These are phyloP conservation scores for Hormiphora californensis DNA, from an alignment of 37 sponge, comb jelly and placozoan genomes.

Conservation along the genomic window DNA sequence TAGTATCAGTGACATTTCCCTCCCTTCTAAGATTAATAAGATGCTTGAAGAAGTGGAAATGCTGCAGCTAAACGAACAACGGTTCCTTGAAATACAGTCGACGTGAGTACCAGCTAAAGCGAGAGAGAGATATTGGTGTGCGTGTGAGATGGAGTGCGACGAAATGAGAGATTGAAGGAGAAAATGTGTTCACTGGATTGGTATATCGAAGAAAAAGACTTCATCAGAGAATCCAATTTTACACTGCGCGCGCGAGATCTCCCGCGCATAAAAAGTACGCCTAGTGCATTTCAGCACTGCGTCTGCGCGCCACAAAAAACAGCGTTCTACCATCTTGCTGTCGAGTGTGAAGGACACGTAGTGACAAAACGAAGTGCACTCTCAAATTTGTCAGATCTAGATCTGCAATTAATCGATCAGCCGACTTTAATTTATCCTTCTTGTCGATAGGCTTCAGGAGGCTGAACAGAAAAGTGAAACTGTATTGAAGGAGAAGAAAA, in stretches of 20 bases:
- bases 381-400: background rate
- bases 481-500: conserved; percentile 8
- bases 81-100: conserved; percentile 15
- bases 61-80: conserved; percentile 34
- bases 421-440: background rate
- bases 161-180: too few relatives aligned
- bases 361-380: background rate
- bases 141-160: too few relatives aligned
- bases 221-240: background rate
- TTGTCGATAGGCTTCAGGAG: conserved; percentile 27
- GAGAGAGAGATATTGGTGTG: too few relatives aligned
- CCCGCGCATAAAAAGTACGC: background rate
- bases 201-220: background rate
- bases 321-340: background rate
- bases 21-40: conserved; percentile 42
- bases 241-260: background rate
- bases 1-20: background rate
- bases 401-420: background rate
- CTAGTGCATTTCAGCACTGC: background rate
- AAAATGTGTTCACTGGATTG: background rate
- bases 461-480: conserved; percentile 40
- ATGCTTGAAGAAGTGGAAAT: conserved; percentile 45
- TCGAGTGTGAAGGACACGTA: background rate
- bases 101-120: conserved; percentile 20
- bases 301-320: background rate